Evolutionary conservation across 1,140 invertebrate genomes (phyloP), one percentile per base, ranked within the genome.

Genomic region (Diachasmimorpha longicaudata): DNA sequence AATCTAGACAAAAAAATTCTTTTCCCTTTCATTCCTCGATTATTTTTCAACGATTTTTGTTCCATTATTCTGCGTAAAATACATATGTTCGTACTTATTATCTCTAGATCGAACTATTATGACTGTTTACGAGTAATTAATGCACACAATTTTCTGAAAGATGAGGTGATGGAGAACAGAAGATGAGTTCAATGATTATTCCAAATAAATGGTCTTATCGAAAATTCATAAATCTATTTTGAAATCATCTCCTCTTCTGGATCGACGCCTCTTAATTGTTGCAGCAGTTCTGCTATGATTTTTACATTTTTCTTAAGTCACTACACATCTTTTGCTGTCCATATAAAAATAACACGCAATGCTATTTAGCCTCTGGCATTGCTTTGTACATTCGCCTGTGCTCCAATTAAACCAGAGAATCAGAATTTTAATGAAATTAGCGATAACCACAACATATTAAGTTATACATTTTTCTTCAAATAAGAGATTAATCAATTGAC

Each of bases 301-400:
- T 63, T 6, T 14, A 52, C 48, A 37, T 72, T 58, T 73, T 14
- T 66, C 69, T 76, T 76, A 31, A 52, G 5, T 75, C 37, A 55
- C 39, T 70, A 21, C 25, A 10, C 31, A 72, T 81, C 55, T 66
- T 75, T 70, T 37, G 44, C 16, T 81, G 71, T 44, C 76, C 75
- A 85, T 88, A 89, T 86, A 89, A 89, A 89, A 89, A 88, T 89
- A 89, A 88, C 79, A 83, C 77, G 87, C 87, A 88, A 88, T 86
- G 87, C 82, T 80, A 86, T 63, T n/a, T 68, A 85, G 79, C 81
- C 84, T 84, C 81, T 83, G 82, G 82, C 88, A 88, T 88, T 89
- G 87, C 87, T 89, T 89, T 89, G 87, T 89, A 89, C 88, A 89
- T 89, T 88, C 86, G 81, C 87, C 86, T 85, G 87, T 88, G 88